These are phyloP conservation scores for Ochropacha duplaris DNA, from an alignment of 2,888 invertebrate species.

Conservation along the genomic window DNA sequence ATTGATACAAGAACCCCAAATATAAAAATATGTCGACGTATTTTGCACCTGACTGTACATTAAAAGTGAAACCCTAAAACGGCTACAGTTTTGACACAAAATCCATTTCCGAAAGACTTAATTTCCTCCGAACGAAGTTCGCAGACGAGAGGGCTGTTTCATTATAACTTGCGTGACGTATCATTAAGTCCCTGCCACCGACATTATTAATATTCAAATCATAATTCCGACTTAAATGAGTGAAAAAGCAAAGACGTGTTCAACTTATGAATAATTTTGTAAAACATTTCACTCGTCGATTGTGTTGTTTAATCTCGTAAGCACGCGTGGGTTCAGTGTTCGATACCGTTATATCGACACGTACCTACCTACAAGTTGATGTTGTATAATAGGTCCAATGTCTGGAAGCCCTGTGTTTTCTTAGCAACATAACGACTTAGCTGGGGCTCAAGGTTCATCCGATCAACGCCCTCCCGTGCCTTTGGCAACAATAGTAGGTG, in stretches of 20 bases:
- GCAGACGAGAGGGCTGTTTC: slow-evolving; percentile 66
- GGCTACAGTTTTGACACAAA: slow-evolving; percentile 45
- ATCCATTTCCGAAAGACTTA: slow-evolving; percentile 66
- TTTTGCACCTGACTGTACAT: not conserved
- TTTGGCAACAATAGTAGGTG: not conserved
- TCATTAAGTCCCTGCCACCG: slow-evolving; percentile 69
- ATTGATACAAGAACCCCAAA: not conserved
- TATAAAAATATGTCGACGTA: not conserved
- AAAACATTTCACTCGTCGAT: slow-evolving; percentile 33
- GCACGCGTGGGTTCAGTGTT: slow-evolving; percentile 19
- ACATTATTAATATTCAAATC: slow-evolving; percentile 81
- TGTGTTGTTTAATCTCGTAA: slow-evolving; percentile 26
- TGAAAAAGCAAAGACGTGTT: slow-evolving; percentile 73
- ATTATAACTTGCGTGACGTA: slow-evolving; percentile 80
- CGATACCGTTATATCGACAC: slow-evolving; percentile 9
- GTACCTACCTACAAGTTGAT: too few species aligned
- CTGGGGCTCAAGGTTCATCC: slow-evolving; percentile 25
- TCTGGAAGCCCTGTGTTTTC: slow-evolving; percentile 25
- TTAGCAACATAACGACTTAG: slow-evolving; percentile 20
- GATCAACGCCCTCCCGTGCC: slow-evolving; percentile 2
- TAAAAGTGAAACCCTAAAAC: slow-evolving; percentile 33
- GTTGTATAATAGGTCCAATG: slow-evolving; percentile 35
- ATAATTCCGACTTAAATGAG: slow-evolving; percentile 61
- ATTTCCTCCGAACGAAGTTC: slow-evolving; percentile 64
- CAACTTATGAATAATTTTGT: slow-evolving; percentile 64